These are phyloP conservation scores for Sphenopsis melanotis DNA, from an alignment of 2,797 vertebrate species.

Conservation along the genomic window DNA sequence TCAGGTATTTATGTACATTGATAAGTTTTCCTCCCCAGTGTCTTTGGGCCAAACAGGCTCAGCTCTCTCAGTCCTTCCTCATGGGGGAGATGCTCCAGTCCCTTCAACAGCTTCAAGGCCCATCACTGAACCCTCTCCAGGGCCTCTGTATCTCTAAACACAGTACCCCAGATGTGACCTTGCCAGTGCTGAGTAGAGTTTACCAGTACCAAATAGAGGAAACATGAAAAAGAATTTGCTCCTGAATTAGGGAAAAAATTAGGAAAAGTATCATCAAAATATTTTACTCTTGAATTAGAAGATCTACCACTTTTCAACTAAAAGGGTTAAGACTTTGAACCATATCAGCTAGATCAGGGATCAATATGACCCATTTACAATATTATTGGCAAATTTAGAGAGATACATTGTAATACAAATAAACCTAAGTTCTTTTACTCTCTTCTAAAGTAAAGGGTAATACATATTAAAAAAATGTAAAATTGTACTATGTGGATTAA, in stretches of 20 bases:
- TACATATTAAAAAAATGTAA: not conserved
- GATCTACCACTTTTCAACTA: not conserved
- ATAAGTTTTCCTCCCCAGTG: not conserved
- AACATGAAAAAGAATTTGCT: not conserved
- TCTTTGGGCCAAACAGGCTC: not conserved
- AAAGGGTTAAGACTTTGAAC: not conserved
- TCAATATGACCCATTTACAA: not conserved
- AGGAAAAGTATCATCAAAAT: not conserved
- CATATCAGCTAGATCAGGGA: not conserved
- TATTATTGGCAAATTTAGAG: not conserved
- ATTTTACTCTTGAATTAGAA: not conserved
- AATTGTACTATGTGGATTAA: not conserved
- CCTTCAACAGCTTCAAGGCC: not conserved
- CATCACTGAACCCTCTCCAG: not conserved
- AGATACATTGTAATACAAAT: not conserved
- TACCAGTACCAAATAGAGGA: not conserved
- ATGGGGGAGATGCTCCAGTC: not conserved
- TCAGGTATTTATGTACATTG: not conserved
- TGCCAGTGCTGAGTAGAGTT: not conserved
- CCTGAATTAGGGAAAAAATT: not conserved
- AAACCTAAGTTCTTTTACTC: not conserved
- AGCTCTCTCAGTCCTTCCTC: not conserved
- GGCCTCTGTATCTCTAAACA: not conserved
- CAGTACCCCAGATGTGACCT: not conserved
- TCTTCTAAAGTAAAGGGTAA: not conserved